These are phyloP conservation scores for Cotesia chilonis DNA, from an alignment of 1,140 invertebrate species.

Conservation along the genomic window DNA sequence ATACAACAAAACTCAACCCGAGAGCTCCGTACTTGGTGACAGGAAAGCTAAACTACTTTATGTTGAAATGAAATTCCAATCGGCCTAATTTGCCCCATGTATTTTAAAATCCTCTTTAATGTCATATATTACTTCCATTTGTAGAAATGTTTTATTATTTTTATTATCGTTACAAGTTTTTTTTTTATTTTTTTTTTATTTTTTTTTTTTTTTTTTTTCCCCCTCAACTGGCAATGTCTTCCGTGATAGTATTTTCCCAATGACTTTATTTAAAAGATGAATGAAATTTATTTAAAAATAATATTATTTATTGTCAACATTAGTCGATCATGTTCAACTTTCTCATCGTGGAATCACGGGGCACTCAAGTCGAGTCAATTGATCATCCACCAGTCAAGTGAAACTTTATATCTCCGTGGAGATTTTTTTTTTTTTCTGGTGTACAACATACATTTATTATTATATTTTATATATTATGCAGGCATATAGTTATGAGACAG, in stretches of 20 bases:
- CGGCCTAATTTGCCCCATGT: not conserved
- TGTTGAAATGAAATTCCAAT: slow-evolving; percentile 47
- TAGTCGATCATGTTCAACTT: slow-evolving; percentile 32
- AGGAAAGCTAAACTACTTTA: slow-evolving; percentile 48
- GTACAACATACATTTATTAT: not conserved
- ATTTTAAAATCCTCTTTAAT: not conserved
- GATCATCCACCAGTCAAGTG: slow-evolving; percentile 13
- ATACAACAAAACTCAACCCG: slow-evolving; percentile 17
- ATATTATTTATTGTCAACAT: not conserved
- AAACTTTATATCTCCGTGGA: slow-evolving; percentile 1
- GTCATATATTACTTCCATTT: too few species aligned
- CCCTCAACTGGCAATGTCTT: too few species aligned
- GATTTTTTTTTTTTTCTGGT: not conserved
- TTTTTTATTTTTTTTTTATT: not conserved
- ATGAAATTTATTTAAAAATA: too few species aligned
- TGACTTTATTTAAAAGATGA: too few species aligned
- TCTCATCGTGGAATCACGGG: slow-evolving; percentile 3
- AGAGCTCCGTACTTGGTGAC: slow-evolving; percentile 52
- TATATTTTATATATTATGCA: not conserved
- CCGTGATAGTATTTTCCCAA: too few species aligned
- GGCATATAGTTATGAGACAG: not conserved
- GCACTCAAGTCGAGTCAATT: not conserved
- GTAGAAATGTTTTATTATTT: too few species aligned
- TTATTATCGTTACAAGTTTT: too few species aligned
- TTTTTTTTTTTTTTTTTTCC: not conserved